phyloP scores from a whole-genome alignment of 2,888 invertebrate species.

The Neoscelio sp. region DNA sequence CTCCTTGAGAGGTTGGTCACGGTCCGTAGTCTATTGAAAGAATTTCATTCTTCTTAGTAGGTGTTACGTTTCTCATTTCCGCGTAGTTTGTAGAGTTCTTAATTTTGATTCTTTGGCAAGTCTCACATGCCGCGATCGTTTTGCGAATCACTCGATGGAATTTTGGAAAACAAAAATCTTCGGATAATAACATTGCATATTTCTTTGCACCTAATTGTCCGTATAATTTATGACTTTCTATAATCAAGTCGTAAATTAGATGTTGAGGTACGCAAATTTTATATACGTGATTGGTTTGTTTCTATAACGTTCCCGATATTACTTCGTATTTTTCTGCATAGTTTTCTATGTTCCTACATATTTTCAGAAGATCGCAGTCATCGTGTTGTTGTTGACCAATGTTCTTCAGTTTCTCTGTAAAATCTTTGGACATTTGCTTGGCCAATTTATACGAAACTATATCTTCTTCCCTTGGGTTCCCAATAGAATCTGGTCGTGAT shows the following conservation, averaged over 20 bases:
- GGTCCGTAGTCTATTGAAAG: slow-evolving; percentile 50
- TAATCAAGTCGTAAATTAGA: not conserved
- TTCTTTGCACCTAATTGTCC: slow-evolving; percentile 27
- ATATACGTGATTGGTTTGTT: not conserved
- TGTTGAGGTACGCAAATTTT: not conserved
- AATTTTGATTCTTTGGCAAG: not conserved
- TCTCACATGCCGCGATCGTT: not conserved
- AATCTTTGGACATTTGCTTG: not conserved
- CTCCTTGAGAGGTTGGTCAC: too few relatives aligned
- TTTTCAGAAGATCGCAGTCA: not conserved
- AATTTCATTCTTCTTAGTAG: slow-evolving; percentile 13
- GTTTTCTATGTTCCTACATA: not conserved
- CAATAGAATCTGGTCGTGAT: too few relatives aligned
- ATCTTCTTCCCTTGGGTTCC: not conserved
- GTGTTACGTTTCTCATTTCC: not conserved
- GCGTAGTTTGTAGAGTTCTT: not conserved
- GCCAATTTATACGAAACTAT: slow-evolving; percentile 1
- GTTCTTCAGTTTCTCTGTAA: not conserved
- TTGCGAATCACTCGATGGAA: not conserved
- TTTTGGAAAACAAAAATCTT: slow-evolving; percentile 8
- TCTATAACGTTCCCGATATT: not conserved
- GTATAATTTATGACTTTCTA: not conserved
- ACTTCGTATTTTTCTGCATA: not conserved
- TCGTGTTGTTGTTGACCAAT: not conserved
- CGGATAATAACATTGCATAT: not conserved